A percentile compares a stretch with the other conserved stretches of the same genome.
Evolutionary conservation across 1,140 invertebrate genomes (phyloP).

Genomic region (Dinothrombium tinctorium): DNA sequence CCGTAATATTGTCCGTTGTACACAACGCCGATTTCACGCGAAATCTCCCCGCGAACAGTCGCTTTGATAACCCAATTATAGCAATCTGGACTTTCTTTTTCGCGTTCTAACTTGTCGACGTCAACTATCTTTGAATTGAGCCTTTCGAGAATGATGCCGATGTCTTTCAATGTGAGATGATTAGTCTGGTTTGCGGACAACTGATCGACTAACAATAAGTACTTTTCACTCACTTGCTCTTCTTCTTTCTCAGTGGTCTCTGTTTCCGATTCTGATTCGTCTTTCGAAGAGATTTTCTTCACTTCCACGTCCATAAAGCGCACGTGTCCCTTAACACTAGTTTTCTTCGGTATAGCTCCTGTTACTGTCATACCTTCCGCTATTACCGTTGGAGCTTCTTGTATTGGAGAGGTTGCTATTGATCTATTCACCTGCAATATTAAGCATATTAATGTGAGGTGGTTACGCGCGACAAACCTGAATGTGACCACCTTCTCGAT

Average conservation of each 20-base stretch:
- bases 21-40: constrained; percentile 68
- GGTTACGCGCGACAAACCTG: background rate
- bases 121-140: constrained; percentile 76
- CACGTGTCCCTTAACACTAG: constrained; percentile 14
- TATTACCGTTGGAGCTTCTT: constrained; percentile 10
- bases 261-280: constrained; percentile 70
- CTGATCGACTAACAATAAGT: constrained; percentile 71
- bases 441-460: background rate
- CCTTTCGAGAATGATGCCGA: constrained; percentile 72
- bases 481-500: constrained; percentile 55
- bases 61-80: constrained; percentile 86
- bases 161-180: constrained; percentile 75
- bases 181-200: constrained; percentile 56
- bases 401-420: constrained; percentile 11
- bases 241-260: constrained; percentile 46
- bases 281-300: constrained; percentile 19
- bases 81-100: constrained; percentile 67
- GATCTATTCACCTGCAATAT: constrained; percentile 6
- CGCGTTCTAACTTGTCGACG: constrained; percentile 64
- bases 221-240: constrained; percentile 39
- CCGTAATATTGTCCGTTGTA: constrained; percentile 88
- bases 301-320: constrained; percentile 14
- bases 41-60: constrained; percentile 62
- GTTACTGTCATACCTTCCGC: background rate
- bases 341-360: constrained; percentile 7